A percentile compares a stretch with the other conserved stretches of the same genome.
Conservation (phyloP, 2,113 vertebrate species). For the Morone saxatilis region DNA sequence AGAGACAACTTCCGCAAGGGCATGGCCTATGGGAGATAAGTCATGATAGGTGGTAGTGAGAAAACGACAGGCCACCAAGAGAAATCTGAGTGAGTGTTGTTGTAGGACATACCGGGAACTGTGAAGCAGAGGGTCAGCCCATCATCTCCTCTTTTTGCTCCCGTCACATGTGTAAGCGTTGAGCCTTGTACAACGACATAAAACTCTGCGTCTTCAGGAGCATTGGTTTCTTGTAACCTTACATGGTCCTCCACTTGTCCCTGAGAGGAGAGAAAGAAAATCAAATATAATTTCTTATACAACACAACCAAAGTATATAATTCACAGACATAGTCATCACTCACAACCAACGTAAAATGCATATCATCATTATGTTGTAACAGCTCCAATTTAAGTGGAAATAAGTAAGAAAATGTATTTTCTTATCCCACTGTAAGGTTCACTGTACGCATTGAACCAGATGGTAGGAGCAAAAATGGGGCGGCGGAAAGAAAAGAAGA, state of each 20-base stretch:
- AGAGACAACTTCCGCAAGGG: constrained; percentile 84
- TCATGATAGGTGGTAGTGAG: not conserved
- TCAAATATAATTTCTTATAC: not conserved
- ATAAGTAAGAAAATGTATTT: not conserved
- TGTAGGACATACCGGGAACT: constrained; percentile 84
- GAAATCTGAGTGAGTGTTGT: not conserved
- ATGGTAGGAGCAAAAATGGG: not conserved
- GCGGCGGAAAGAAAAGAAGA: constrained; percentile 2
- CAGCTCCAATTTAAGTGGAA: not conserved
- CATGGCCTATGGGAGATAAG: constrained; percentile 81
- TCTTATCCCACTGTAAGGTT: not conserved
- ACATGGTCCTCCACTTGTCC: constrained; percentile 84
- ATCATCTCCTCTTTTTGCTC: constrained; percentile 79
- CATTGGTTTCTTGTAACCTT: constrained; percentile 71
- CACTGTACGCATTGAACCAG: not conserved
- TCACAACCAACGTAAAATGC: not conserved
- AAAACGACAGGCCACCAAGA: not conserved
- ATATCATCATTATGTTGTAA: not conserved
- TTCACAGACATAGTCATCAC: not conserved
- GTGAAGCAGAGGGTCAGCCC: constrained; percentile 80
- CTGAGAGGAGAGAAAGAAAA: constrained; percentile 71
- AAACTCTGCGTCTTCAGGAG: constrained; percentile 86
- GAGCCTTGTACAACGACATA: constrained; percentile 89
- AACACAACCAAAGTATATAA: not conserved
- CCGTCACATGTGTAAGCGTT: constrained; percentile 82